Base-by-base conservation (phyloP, 2,888 invertebrate species). In the Cistogaster globosa region DNA sequence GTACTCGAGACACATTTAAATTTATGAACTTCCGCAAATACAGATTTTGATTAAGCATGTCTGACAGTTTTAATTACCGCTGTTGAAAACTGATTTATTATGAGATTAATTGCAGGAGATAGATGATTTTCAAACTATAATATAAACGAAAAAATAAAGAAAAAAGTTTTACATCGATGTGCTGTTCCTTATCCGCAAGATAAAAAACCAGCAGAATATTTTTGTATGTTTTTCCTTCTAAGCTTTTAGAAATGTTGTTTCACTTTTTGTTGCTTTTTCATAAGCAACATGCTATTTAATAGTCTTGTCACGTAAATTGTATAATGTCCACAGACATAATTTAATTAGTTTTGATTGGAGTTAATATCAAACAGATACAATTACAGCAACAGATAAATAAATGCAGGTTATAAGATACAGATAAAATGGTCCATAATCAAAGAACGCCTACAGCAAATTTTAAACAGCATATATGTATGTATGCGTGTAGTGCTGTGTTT, bases 21-120 rank as follows among this genome's bases (percentile, higher is more conserved):
- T 77, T 84, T 81, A 84, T 84, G 81, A 84, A 84, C 84, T 84
- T 81, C 81, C 77, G 77, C 84, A 81, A 74, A 81, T 74, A 77
- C 38, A 58, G 77, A 81, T 72, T 84, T 84, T 81, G 84, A 84
- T 81, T 81, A 84, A 84, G 74, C 67, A 81, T 77, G 81, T 77
- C 84, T 84, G 84, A 81, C 84, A 84, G 77, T 84, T 84, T 81
- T 77, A 84, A 81, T 84, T 84, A 81, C 57, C 81, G 81, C 67
- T 74, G 84, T 84, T 81, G 76, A 84, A 84, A 84, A 84, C 84
- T 84, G 84, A 84, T 84, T 84, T 84, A 84, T 84, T 84, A 84
- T 77, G 74, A 81, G 80, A 84, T 84, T 84, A 81, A 84, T 84
- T 84, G 77, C 74, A 51, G 51, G 58, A 77, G 58, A 68, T 68